A percentile compares a stretch with the other conserved stretches of the same genome.
phyloP scores from a whole-genome alignment of 2,888 invertebrate species.

The Sepiola atlantica region DNA sequence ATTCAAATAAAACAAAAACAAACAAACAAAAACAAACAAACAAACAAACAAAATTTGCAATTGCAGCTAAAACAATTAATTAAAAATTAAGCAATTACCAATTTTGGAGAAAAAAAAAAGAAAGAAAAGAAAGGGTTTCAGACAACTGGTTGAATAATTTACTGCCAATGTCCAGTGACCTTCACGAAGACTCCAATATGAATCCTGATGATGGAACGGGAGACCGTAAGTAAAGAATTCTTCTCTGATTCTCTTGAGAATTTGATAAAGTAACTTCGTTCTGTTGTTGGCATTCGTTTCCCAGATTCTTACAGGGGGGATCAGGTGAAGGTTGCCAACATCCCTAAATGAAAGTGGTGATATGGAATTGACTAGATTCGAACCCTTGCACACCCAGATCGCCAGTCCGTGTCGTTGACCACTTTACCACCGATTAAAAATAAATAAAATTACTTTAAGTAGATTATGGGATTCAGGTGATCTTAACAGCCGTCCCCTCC shows the following conservation, averaged over 20 bases:
- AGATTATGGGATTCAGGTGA: no score
- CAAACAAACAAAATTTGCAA: neutral
- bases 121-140: no score
- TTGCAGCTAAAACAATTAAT: neutral
- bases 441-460: no score
- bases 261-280: neutral
- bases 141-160: neutral
- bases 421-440: no score
- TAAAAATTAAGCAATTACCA: neutral
- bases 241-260: neutral
- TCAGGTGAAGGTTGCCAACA: no score
- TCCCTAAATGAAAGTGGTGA: no score
- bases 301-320: no score
- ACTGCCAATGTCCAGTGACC: neutral
- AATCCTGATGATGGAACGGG: neutral
- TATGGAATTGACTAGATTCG: no score
- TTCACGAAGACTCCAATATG: neutral
- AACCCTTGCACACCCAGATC: no score
- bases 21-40: neutral
- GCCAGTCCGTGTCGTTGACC: no score
- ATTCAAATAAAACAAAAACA: neutral
- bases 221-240: neutral
- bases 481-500: no score
- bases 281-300: no score
- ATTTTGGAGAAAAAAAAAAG: neutral